Evolutionary conservation across 2,113 vertebrate species (phyloP).

Genomic region (Phalacrocorax aristotelis): DNA sequence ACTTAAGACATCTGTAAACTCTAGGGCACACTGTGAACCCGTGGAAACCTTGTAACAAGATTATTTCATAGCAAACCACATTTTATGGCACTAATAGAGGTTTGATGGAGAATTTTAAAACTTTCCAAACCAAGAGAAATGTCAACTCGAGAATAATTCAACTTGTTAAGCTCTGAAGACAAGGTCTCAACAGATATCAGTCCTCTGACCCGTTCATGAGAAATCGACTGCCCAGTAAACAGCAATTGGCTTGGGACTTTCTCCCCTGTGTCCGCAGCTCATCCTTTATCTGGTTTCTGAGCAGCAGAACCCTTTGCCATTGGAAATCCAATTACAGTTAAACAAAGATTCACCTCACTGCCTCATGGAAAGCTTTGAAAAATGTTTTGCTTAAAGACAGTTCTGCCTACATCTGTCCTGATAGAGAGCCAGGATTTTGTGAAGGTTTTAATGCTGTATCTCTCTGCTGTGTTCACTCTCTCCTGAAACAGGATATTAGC

Average conservation of each 20-base stretch:
- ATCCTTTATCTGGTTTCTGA: constrained; percentile 27
- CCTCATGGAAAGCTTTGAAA: constrained; percentile 39
- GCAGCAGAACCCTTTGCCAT: not conserved
- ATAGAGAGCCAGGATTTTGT: not conserved
- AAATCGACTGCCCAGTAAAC: not conserved
- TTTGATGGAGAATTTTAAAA: not conserved
- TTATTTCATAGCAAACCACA: not conserved
- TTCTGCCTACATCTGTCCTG: not conserved
- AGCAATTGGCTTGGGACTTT: not conserved
- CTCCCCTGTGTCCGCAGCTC: not conserved
- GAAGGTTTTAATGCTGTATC: not conserved
- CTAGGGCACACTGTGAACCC: not conserved
- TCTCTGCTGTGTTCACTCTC: not conserved
- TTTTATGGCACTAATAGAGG: not conserved
- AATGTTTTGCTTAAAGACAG: constrained; percentile 20
- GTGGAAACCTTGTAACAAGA: not conserved
- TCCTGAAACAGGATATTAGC: not conserved
- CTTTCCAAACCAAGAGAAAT: not conserved
- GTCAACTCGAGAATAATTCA: not conserved
- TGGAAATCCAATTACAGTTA: constrained; percentile 47
- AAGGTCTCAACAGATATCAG: not conserved
- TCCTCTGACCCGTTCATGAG: not conserved
- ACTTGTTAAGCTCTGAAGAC: not conserved
- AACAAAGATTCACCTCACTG: constrained; percentile 40
- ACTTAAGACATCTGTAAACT: not conserved